Percentiles rank a stretch among this genome's conserved stretches.
phyloP scores from a whole-genome alignment of 2,797 vertebrate genomes.

The Columba guinea region DNA sequence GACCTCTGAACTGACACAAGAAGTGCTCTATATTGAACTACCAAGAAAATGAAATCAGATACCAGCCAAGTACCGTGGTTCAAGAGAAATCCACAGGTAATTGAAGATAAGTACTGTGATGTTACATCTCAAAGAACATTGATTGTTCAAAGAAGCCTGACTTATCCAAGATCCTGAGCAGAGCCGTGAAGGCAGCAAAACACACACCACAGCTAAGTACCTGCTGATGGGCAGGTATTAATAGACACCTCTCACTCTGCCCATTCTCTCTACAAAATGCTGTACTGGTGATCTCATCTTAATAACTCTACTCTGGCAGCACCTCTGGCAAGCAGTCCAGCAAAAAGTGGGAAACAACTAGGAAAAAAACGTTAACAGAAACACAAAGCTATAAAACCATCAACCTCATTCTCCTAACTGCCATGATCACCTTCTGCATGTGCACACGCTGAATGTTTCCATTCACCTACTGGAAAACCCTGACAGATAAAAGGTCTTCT shows the following conservation, averaged over 20 bases:
- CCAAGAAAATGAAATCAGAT: background rate
- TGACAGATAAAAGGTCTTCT: background rate
- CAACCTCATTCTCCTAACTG: background rate
- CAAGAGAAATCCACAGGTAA: background rate
- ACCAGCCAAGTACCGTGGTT: background rate
- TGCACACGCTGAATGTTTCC: background rate
- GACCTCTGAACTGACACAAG: background rate
- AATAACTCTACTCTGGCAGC: background rate
- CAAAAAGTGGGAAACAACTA: background rate
- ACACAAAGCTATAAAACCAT: background rate
- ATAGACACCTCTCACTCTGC: background rate
- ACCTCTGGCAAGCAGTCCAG: background rate
- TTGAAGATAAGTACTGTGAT: background rate
- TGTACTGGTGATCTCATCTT: background rate
- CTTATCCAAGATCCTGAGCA: background rate
- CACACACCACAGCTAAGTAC: background rate
- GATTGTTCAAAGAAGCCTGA: background rate
- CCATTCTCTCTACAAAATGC: background rate
- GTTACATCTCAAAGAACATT: background rate
- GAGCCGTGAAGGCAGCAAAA: background rate
- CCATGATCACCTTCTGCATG: background rate
- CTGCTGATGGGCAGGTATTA: background rate
- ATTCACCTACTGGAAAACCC: background rate
- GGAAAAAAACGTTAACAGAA: background rate
- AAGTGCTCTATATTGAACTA: background rate